Base-by-base conservation (phyloP, 2,797 vertebrate species). In the Octomys mimax region DNA sequence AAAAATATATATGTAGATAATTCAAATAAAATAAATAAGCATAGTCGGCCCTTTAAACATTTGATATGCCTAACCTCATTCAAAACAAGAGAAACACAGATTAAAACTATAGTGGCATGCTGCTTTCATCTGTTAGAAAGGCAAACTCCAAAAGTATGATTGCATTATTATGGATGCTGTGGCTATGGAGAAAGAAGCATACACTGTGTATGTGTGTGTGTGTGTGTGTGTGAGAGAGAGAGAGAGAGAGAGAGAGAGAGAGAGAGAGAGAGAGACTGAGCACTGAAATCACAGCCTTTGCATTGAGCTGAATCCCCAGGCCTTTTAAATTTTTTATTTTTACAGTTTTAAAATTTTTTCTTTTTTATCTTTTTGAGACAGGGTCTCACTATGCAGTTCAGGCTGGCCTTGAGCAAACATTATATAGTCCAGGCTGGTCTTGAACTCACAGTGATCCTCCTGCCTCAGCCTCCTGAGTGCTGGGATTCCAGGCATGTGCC, bases 11-110 rank as follows among this genome's bases (percentile, higher is more conserved):
- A 52, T n/a, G 61, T 18, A 71, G 46, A 46, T 79, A 52, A 36
- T 87, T 87, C 54, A 87, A 83, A 91, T 39, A 82, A 83, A 80
- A 89, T 61, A 89, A 89, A 88, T 46, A 26, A n/a, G 18, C 26
- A 49, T 16, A 1, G 28, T 90, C 26, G 68, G 6, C 9, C 70
- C 5, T 82, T 83, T 91, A 94, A 78, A 46, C 39, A 84, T 79
- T 33, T 79, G 62, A 18, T 80, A 84, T 80, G 36, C 82, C 84
- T 54, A 73, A n/a, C 21, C 31, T 66, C 39, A 59, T 52, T 91
- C 89, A 88, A 64, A 91, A 49, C 79, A 91, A 88, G 57, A 87
- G 79, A 87, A 64, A 71, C 59, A 62, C 12, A 66, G 28, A 78
- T 52, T 33, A 78, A 77, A 87, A 85, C 21, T 42, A 71, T n/a